Conservation (phyloP, 2,888 invertebrate genomes). For the Pinctada fucata region DNA sequence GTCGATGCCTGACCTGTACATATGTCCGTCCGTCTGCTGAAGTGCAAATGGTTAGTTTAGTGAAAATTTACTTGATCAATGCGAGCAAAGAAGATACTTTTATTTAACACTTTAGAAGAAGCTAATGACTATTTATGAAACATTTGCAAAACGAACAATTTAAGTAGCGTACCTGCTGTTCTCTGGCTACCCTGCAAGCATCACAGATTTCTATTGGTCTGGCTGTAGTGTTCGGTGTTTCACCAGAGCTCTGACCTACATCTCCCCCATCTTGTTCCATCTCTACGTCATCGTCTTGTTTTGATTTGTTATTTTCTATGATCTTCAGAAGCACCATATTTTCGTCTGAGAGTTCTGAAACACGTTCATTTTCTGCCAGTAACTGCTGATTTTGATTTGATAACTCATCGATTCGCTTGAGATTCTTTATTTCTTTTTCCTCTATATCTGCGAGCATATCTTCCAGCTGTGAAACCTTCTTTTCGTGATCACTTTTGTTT, state of each 20-base stretch:
- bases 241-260: no score
- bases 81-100: no score
- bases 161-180: background rate
- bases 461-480: constrained; percentile 44
- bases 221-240: no score
- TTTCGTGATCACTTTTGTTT: constrained; percentile 6
- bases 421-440: constrained; percentile 47
- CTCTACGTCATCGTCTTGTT: background rate
- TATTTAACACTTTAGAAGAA: no score
- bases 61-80: no score
- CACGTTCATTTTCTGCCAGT: constrained; percentile 43
- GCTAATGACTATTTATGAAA: no score
- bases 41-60: no score
- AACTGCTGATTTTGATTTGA: constrained; percentile 35
- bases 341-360: constrained; percentile 23
- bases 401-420: constrained; percentile 23
- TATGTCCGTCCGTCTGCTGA: no score
- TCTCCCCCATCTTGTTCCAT: no score
- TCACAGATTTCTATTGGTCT: background rate
- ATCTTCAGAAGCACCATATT: constrained; percentile 18
- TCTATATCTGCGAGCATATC: constrained; percentile 48
- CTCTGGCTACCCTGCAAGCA: background rate
- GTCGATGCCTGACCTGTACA: no score
- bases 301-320: constrained; percentile 17
- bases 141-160: no score